A percentile compares a stretch with the other conserved stretches of the same genome.
phyloP scores from a whole-genome alignment of 2,113 vertebrate genomes.

The Aegotheles bennettii region DNA sequence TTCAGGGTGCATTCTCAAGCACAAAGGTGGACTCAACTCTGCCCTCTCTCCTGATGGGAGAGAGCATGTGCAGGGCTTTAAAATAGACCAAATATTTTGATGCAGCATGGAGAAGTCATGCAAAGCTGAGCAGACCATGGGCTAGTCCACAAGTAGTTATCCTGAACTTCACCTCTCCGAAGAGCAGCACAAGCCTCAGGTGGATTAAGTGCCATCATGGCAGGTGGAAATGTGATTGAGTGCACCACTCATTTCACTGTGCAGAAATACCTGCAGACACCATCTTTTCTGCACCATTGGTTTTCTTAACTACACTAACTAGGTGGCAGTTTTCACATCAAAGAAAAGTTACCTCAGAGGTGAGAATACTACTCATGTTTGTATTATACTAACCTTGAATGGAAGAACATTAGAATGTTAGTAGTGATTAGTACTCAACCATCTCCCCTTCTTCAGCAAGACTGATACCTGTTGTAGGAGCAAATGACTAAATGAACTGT shows the following conservation, averaged over 20 bases:
- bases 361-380: neutral
- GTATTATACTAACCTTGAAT: neutral
- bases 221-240: neutral
- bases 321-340: neutral
- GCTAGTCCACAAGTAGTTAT: neutral
- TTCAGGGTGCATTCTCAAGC: neutral
- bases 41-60: neutral
- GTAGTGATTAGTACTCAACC: neutral
- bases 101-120: neutral
- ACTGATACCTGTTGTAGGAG: neutral
- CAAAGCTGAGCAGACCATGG: fast-evolving
- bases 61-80: neutral
- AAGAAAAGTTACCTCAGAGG: neutral
- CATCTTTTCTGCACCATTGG: neutral
- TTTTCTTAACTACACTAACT: neutral
- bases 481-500: neutral
- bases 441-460: neutral
- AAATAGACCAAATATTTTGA: neutral
- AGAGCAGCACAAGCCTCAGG: neutral
- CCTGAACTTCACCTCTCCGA: neutral
- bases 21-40: neutral
- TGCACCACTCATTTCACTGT: neutral
- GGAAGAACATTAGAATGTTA: neutral
- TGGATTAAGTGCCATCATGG: neutral
- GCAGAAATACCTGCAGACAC: neutral